Evolutionary conservation across 92 coral and sea anemone genomes (phyloP), one percentile per base, ranked within the genome.

Genomic region (Epizoanthus illoricatus): DNA sequence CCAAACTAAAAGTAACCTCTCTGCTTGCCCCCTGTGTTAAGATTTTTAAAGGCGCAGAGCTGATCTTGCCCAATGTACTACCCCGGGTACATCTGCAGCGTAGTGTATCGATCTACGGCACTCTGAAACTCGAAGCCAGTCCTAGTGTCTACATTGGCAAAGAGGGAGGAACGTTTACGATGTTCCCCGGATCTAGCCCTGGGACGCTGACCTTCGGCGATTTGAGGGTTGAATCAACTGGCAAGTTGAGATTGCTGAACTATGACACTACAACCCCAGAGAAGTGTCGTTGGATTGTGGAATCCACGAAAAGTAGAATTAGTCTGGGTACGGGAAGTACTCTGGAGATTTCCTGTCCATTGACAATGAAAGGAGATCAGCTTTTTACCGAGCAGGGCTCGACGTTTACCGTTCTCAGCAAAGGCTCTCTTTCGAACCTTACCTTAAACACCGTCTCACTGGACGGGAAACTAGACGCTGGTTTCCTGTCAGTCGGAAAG

Each of bases 91-190:
- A 65, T 45, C 81, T 87, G 7, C 81, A 88, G 18, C 88, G 91
- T 67, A 82, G 74, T 17, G 65, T 90, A 20, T 71, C 75, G 24
- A 73, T 90, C 43, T 90, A 80, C 47, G 94, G 94, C 2, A 61
- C 62, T n/a, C 60, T 90, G 23, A 81, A 57, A 9, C 89, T 90
- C 45, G 86, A 65, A 56, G 65, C 54, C 52, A 62, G 59, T 10
- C 94, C 94, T 8, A 85, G 80, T 65, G 84, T 90, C 5, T 63
- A 76, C 69, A 83, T 90, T 23, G 94, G 94, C 13, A 69, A 47
- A 5, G 49, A 85, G 69, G 85, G 85, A 2, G 94, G 91, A 65
- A 63, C 81, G 5, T 65, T 90, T 20, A 86, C 84, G 0, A 69
- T 90, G 84, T 84, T 85, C 23, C 88, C 94, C 5, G 91, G 89